phyloP scores from a whole-genome alignment of 1,140 invertebrate genomes.

The Drosophila navojoa region DNA sequence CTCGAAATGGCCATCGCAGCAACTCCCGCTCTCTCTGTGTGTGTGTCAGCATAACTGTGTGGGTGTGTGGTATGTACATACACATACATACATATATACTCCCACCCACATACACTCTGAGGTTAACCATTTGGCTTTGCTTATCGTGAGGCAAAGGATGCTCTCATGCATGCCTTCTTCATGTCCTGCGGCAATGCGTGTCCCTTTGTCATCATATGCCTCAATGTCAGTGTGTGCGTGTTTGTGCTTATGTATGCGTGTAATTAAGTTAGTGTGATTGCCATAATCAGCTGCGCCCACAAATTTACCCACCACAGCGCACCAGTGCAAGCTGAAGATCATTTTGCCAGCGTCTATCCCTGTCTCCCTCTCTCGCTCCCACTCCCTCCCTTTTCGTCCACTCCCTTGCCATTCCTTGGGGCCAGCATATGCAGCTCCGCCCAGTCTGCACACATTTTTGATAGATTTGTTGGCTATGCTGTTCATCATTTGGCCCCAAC shows the following conservation, averaged over 20 bases:
- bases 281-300: conserved; percentile 45
- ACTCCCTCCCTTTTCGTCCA: no score
- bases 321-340: not conserved
- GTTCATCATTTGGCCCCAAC: conserved; percentile 1
- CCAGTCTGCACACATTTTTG: conserved; percentile 40
- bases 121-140: conserved; percentile 68
- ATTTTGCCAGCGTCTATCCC: no score
- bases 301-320: not conserved
- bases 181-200: conserved; percentile 61
- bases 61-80: not conserved
- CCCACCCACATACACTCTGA: conserved; percentile 7
- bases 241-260: conserved; percentile 61
- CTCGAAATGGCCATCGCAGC: conserved; percentile 32
- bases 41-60: conserved; percentile 16
- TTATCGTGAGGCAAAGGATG: conserved; percentile 48
- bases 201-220: conserved; percentile 12
- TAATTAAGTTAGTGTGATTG: conserved; percentile 72
- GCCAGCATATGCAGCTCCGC: not conserved
- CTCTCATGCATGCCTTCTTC: conserved; percentile 42
- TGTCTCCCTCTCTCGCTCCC: no score
- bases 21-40: no score
- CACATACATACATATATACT: not conserved
- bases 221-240: conserved; percentile 42
- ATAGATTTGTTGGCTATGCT: conserved; percentile 37
- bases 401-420: no score